phyloP scores from a whole-genome alignment of 2,797 vertebrate genomes.

The Propithecus perrieri region DNA sequence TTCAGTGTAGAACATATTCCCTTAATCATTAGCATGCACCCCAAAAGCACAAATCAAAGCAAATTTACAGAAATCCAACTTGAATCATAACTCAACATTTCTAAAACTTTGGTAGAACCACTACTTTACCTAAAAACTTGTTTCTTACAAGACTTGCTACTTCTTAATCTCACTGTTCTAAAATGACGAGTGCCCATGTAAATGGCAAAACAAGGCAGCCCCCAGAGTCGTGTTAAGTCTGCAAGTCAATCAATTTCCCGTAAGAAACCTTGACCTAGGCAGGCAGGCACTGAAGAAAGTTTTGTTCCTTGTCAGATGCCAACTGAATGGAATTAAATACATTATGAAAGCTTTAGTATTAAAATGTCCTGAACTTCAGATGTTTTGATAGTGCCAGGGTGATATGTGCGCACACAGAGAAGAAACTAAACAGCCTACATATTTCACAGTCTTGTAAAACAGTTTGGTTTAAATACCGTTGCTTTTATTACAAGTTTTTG shows the following conservation, averaged over 20 bases:
- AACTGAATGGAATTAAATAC: neutral
- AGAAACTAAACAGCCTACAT: neutral
- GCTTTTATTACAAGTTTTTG: neutral
- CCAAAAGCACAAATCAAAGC: neutral
- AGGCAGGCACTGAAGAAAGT: neutral
- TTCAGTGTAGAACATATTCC: conserved; percentile 13
- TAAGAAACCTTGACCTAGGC: neutral
- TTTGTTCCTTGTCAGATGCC: neutral
- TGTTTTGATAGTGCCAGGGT: neutral
- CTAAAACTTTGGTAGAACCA: neutral
- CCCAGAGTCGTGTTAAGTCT: neutral
- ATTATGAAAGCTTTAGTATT: neutral
- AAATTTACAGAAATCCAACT: neutral
- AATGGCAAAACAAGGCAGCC: neutral
- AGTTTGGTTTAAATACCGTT: neutral
- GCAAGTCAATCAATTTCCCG: neutral
- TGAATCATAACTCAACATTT: neutral
- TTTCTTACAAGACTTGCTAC: neutral
- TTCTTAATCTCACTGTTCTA: neutral
- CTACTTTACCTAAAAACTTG: neutral
- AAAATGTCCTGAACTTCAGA: neutral
- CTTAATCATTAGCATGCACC: conserved; percentile 1
- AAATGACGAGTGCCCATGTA: neutral
- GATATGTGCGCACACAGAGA: neutral
- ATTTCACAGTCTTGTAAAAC: neutral